Percentiles rank a stretch among this genome's conserved stretches.
Conservation (phyloP, 2,888 invertebrate genomes). For the Tholera decimalis region DNA sequence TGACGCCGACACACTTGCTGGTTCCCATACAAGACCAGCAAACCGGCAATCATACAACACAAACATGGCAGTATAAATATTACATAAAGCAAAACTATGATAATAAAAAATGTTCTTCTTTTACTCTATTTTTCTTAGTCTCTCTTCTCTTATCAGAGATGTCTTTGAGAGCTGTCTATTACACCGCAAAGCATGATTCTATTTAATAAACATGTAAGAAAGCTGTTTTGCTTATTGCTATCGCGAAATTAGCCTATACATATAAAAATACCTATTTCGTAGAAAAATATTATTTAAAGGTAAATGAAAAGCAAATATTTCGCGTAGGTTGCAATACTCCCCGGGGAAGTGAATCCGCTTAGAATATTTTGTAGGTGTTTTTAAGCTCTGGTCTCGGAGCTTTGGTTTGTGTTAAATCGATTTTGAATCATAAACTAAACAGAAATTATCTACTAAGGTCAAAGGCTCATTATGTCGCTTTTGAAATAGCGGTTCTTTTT, state of each 20-base stretch:
- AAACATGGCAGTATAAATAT: conserved; percentile 47
- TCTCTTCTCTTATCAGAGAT: conserved; percentile 60
- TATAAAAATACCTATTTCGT: not conserved
- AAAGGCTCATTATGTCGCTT: too few relatives aligned
- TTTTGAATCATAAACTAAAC: too few relatives aligned
- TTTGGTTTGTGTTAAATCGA: not conserved
- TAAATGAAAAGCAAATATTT: conserved; percentile 10
- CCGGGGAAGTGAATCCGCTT: conserved; percentile 7
- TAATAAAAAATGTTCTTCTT: conserved; percentile 62
- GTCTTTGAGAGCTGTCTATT: conserved; percentile 41
- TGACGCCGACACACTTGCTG: conserved; percentile 44
- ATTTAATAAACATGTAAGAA: conserved; percentile 15
- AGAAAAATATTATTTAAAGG: not conserved
- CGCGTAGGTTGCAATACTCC: conserved; percentile 14
- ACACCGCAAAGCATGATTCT: conserved; percentile 33
- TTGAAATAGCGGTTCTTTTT: too few relatives aligned
- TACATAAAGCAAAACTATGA: conserved; percentile 59
- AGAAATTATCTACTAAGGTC: too few relatives aligned
- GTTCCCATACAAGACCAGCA: conserved; percentile 49
- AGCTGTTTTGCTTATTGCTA: not conserved
- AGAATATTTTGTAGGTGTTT: not conserved
- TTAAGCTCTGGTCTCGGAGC: not conserved
- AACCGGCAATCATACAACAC: conserved; percentile 41
- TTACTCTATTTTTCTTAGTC: conserved; percentile 61
- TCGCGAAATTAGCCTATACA: conserved; percentile 7